Evolutionary conservation across 2,797 vertebrate species (phyloP).

Genomic region (Calcarius lapponicus): DNA sequence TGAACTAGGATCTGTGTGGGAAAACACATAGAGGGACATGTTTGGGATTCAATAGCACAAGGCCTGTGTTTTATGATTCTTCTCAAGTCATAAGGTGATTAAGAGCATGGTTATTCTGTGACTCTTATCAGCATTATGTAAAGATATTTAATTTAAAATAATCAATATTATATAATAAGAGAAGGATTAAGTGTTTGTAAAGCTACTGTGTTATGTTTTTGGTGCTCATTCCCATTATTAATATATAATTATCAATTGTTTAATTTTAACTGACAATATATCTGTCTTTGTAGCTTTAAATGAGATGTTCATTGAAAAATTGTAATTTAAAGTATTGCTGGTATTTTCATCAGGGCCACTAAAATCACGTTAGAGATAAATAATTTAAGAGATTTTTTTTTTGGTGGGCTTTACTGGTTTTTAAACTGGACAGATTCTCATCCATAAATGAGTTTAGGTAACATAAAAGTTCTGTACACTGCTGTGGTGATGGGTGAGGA

Average conservation of each 20-base stretch:
- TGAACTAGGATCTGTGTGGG: not conserved
- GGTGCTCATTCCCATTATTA: not conserved
- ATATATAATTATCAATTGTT: not conserved
- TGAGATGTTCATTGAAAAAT: not conserved
- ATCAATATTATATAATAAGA: not conserved
- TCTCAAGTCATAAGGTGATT: not conserved
- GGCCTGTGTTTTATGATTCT: not conserved
- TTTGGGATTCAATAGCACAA: not conserved
- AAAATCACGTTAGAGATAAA: not conserved
- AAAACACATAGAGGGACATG: not conserved
- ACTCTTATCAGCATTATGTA: not conserved
- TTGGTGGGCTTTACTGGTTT: not conserved
- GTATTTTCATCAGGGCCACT: not conserved
- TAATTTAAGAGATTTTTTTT: not conserved
- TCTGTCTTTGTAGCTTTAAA: conserved; percentile 12
- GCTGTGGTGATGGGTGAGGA: not conserved
- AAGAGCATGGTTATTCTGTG: not conserved
- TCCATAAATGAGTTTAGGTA: not conserved
- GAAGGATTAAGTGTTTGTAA: not conserved
- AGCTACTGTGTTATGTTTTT: not conserved
- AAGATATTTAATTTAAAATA: not conserved
- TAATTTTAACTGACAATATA: not conserved
- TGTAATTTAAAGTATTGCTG: not conserved
- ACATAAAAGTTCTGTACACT: not conserved
- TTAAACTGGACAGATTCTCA: not conserved